A percentile compares a stretch with the other conserved stretches of the same genome.
These are phyloP conservation scores for Microtus oregoni DNA, from an alignment of 2,113 vertebrate genomes.

Conservation along the genomic window DNA sequence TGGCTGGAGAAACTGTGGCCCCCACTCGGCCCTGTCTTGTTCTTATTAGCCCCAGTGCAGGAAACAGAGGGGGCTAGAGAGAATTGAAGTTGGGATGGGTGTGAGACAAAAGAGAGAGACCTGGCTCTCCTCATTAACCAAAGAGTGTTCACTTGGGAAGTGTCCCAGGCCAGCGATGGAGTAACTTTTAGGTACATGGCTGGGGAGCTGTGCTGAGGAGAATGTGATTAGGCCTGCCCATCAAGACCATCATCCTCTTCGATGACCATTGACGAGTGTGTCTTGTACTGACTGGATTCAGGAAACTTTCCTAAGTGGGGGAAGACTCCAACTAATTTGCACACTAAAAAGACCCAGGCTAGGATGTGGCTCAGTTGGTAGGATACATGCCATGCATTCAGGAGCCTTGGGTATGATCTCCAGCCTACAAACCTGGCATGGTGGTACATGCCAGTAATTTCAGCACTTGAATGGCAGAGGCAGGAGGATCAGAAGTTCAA, in stretches of 20 bases:
- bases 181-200: no score
- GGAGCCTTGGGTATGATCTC: background rate
- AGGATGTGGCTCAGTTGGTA: background rate
- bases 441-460: background rate
- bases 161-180: background rate
- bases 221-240: background rate
- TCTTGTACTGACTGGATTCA: background rate
- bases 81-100: background rate
- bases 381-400: no score
- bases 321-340: slow-evolving; percentile 50
- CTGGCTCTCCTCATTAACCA: background rate
- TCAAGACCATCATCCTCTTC: background rate
- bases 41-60: background rate
- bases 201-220: background rate
- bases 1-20: background rate
- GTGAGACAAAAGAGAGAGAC: background rate
- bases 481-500: background rate
- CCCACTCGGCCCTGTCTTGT: background rate
- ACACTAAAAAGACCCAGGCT: slow-evolving; percentile 39
- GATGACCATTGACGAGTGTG: slow-evolving; percentile 28
- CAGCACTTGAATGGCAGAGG: background rate
- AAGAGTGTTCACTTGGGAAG: background rate
- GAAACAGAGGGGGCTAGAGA: background rate
- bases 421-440: background rate
- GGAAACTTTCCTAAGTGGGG: background rate